Conservation (phyloP, 92 coral and sea anemone genomes). For the Porites divaricata region DNA sequence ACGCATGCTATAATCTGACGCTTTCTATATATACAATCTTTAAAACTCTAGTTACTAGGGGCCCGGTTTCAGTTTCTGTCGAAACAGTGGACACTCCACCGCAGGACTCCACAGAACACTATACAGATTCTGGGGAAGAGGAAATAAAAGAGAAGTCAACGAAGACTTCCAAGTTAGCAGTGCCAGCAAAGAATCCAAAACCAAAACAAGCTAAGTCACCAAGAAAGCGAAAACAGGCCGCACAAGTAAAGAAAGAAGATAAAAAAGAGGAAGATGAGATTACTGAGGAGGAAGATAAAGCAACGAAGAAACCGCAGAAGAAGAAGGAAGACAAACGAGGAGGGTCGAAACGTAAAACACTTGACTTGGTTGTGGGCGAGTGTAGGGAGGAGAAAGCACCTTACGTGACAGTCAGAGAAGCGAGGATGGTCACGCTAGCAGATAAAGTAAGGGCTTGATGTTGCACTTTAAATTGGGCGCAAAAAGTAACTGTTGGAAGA, state of each 20-base stretch:
- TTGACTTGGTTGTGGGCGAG: slow-evolving; percentile 51
- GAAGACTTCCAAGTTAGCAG: background rate
- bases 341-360: background rate
- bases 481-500: background rate
- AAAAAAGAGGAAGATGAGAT: background rate
- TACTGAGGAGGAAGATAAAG: slow-evolving; percentile 34
- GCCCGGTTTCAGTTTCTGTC: background rate
- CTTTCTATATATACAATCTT: too few species aligned
- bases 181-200: slow-evolving; percentile 12
- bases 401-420: slow-evolving; percentile 84
- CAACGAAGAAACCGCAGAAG: background rate
- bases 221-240: slow-evolving; percentile 16
- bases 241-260: background rate
- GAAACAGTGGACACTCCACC: background rate
- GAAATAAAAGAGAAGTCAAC: slow-evolving; percentile 2
- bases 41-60: too few species aligned
- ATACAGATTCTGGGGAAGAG: slow-evolving; percentile 3
- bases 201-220: slow-evolving; percentile 21
- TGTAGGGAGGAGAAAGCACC: slow-evolving; percentile 79
- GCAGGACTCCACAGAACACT: background rate
- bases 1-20: too few species aligned
- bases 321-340: slow-evolving; percentile 18
- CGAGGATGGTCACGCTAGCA: slow-evolving; percentile 71
- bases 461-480: background rate
- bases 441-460: slow-evolving; percentile 64